A percentile compares a stretch with the other conserved stretches of the same genome.
Evolutionary conservation across 2,888 invertebrate genomes (phyloP).

Genomic region (Ormyrus labotus): DNA sequence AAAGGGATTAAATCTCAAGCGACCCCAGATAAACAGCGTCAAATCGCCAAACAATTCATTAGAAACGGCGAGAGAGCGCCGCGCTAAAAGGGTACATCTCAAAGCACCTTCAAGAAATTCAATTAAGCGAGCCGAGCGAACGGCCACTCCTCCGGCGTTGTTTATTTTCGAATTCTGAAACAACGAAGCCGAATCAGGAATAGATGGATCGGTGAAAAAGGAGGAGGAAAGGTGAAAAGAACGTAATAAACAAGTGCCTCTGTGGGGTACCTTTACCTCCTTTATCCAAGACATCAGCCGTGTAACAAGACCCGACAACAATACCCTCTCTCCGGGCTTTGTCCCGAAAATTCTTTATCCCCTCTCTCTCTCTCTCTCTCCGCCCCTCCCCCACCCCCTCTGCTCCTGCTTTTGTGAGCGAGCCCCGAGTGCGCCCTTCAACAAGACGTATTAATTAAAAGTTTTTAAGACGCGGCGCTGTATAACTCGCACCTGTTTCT

Average conservation of each 20-base stretch:
- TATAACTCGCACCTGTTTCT: conserved; percentile 4
- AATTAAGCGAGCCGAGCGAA: conserved; percentile 16
- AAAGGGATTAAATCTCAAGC: not conserved
- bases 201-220: conserved; percentile 18
- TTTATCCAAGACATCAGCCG: conserved; percentile 64
- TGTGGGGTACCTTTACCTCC: conserved; percentile 50
- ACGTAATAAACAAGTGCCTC: conserved; percentile 50
- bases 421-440: conserved; percentile 15
- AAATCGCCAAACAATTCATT: conserved; percentile 14
- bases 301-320: conserved; percentile 70
- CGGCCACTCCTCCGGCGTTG: not conserved
- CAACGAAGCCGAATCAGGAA: not conserved
- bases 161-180: conserved; percentile 35
- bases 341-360: conserved; percentile 65
- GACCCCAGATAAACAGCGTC: not conserved
- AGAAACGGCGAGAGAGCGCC: not conserved
- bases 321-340: conserved; percentile 66
- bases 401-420: not conserved
- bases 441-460: conserved; percentile 71
- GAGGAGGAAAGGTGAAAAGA: conserved; percentile 46
- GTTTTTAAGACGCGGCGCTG: conserved; percentile 59
- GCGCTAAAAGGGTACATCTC: conserved; percentile 10
- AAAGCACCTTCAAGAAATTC: conserved; percentile 6
- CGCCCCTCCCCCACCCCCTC: not conserved
- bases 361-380: not conserved